phyloP scores from a whole-genome alignment of 2,113 vertebrate genomes.

The Pseudolaguvia tuberculata region DNA sequence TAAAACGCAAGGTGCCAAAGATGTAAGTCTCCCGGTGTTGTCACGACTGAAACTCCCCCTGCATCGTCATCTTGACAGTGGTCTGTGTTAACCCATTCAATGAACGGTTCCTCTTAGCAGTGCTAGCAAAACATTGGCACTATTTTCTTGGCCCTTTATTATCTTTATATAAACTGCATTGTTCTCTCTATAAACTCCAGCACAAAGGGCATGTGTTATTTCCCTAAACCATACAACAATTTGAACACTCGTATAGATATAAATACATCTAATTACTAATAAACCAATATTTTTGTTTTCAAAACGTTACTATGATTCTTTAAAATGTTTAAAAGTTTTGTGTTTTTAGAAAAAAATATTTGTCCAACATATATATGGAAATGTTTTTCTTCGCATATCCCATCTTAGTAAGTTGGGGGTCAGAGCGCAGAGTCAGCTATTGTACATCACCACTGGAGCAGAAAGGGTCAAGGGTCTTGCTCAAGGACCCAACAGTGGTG shows the following conservation, averaged over 20 bases:
- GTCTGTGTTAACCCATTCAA: slow-evolving; percentile 45
- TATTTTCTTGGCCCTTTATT: neutral
- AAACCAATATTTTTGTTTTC: neutral
- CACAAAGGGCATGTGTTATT: neutral
- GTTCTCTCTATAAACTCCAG: neutral
- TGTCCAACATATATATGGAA: too few species aligned
- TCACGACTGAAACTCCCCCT: slow-evolving; percentile 49
- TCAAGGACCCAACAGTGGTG: too few species aligned
- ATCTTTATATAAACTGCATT: neutral
- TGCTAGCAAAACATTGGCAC: slow-evolving; percentile 3
- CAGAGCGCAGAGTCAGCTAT: too few species aligned
- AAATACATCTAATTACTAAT: neutral
- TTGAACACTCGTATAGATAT: slow-evolving; percentile 2
- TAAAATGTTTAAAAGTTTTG: too few species aligned
- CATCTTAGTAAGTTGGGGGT: too few species aligned
- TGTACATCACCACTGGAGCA: too few species aligned
- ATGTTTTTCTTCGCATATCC: too few species aligned
- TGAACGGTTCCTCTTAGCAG: slow-evolving; percentile 18
- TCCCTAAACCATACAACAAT: too few species aligned
- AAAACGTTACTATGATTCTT: neutral
- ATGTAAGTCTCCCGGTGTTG: slow-evolving; percentile 34
- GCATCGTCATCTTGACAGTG: slow-evolving; percentile 48
- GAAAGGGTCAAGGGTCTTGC: too few species aligned
- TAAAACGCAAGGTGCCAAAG: slow-evolving; percentile 6
- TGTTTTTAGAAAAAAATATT: too few species aligned